Percentiles rank a stretch among this genome's conserved stretches.
These are phyloP conservation scores for Gallinago stenura DNA, from an alignment of 2,797 vertebrate genomes.

Conservation along the genomic window DNA sequence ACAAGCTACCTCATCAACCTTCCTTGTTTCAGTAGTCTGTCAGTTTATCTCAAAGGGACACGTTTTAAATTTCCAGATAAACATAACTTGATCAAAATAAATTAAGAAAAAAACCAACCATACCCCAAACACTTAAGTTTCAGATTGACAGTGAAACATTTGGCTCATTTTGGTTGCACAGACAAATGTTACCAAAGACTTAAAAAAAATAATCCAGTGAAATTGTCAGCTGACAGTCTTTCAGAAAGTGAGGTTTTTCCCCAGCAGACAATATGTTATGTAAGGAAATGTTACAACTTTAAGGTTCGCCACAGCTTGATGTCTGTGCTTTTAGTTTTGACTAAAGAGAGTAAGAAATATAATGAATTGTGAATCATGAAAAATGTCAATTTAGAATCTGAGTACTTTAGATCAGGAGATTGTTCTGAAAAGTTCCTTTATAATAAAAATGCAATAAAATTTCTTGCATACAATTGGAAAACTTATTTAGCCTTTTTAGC, in stretches of 20 bases:
- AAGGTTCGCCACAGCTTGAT: background rate
- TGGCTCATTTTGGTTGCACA: constrained; percentile 16
- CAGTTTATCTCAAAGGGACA: constrained; percentile 5
- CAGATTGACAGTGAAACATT: constrained; percentile 43
- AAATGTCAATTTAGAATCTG: background rate
- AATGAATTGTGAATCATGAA: background rate
- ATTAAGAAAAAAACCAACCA: background rate
- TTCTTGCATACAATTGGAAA: background rate
- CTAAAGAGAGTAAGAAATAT: background rate
- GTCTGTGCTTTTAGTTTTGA: background rate
- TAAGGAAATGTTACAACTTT: background rate
- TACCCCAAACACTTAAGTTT: background rate
- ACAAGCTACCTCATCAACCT: constrained; percentile 15
- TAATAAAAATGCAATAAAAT: background rate
- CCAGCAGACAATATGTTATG: background rate
- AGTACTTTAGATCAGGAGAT: background rate
- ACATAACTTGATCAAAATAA: constrained; percentile 41
- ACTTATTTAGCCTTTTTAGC: background rate
- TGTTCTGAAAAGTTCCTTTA: background rate
- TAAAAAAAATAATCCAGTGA: background rate
- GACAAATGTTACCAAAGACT: background rate
- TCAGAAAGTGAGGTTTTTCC: background rate
- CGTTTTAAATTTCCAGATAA: background rate
- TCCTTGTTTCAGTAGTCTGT: constrained; percentile 44
- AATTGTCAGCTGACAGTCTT: constrained; percentile 27